Base-by-base conservation (phyloP, 2,113 vertebrate genomes). In the Gallinago media region DNA sequence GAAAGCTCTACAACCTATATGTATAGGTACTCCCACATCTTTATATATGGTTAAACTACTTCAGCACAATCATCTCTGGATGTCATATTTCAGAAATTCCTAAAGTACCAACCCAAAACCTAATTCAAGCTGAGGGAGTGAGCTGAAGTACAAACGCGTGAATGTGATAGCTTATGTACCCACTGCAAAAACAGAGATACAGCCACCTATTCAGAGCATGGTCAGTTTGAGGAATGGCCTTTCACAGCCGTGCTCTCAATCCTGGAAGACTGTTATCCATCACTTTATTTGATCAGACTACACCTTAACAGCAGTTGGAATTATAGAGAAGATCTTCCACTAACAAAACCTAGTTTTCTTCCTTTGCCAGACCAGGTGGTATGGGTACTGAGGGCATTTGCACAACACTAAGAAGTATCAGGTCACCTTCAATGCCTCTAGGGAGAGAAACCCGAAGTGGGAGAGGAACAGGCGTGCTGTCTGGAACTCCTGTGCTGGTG, bases 401-500 rank as follows among this genome's bases (percentile, higher is more conserved):
- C 23, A 89, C 38, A 91, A 46, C 15, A 36, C 11, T 42, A 66
- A 84, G 63, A 76, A 83, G 82, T 59, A 68, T 44, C 67, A 92
- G 93, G 71, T 98, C 98, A 99, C 99, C 99, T 99, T 99, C 92
- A 99, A 86, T 21, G 99, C 99, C 95, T 99, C 99, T 83, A 99
- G 98, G 0, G 99, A 99, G 77, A 99, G 98, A 97, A 99, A 99
- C 54, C 99, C 99, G 2, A 99, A 99, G 94, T 99, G 99, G 8
- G 99, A 99, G 73, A 99, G 99, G 97, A 99, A 99, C 52, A 99
- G 98, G 26, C 99, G 99, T 6, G 99, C 99, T 13, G 99, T 99
- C 96, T 99, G 99, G 98, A 99, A 99, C 96, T 99, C 99, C 97
- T 99, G 99, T 2, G 99, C 98, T 11, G 99, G 98, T 3, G 98